Evolutionary conservation across 1,140 invertebrate genomes (phyloP), one percentile per base, ranked within the genome.

Genomic region (Varroa destructor): DNA sequence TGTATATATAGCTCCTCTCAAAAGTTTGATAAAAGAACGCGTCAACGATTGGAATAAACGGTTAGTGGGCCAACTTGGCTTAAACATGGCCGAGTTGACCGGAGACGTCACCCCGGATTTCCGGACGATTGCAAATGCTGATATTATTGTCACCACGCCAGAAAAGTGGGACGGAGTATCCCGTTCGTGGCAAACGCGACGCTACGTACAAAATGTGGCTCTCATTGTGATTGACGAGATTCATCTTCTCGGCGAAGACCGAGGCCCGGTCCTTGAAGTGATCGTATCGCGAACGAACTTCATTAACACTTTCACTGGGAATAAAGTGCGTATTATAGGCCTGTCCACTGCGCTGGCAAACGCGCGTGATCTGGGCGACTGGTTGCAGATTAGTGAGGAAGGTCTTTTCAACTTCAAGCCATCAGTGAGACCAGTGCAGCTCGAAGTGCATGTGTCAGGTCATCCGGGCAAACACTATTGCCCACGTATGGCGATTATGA

Each of bases 131-230:
- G 82, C 85, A 0, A 83, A 80, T 70, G 87, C 95, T 0, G 87
- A 91, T 77, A 86, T 99, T 0, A 97, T 99, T 46, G 91, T 99
- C 0, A 98, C 95, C 1, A 99, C 96, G 0, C 96, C 96, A 0
- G 96, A 99, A 81, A 99, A 99, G 80, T 99, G 96, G 96, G 96
- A 99, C 79, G 95, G 94, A 73, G 91, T 99, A 72, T 96, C 91
- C 79, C 84, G 96, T 74, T 93, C 90, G 73, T 99, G 95, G 93
- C 93, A 97, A 76, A 97, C 90, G 0, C 85, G 96, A 74, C 88
- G 87, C 80, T 99, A 98, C 77, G 95, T 99, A 0, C 87, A 84
- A 75, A 77, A 92, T 77, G 96, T 99, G 0, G 87, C 88, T 0
- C 81, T 99, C 0, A 91, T 99, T 72, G 87, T 99, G 40, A 97